A percentile compares a stretch with the other conserved stretches of the same genome.
Conservation (phyloP, 2,113 vertebrate species). For the Azemiops feae region DNA sequence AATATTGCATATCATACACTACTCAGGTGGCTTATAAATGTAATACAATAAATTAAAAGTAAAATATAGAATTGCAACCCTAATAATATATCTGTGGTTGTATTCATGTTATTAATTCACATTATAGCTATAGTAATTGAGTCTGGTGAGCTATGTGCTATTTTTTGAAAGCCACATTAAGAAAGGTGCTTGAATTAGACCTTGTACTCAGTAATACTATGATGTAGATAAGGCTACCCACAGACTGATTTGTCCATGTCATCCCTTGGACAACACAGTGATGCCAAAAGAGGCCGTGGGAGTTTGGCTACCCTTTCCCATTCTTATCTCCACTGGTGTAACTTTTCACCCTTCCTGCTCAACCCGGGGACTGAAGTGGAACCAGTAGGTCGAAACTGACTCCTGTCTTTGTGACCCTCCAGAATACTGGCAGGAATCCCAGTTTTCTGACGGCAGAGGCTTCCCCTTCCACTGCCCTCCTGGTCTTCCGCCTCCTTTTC, state of each 20-base stretch:
- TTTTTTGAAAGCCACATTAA: neutral
- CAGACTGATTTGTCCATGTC: neutral
- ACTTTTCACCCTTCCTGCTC: neutral
- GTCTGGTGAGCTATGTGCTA: neutral
- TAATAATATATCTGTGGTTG: neutral
- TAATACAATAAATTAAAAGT: neutral
- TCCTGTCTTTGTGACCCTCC: constrained; percentile 19
- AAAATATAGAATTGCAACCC: neutral
- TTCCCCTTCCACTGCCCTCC: neutral
- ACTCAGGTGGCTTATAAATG: neutral
- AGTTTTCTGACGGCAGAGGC: neutral
- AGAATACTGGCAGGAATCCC: neutral
- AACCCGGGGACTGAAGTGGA: neutral
- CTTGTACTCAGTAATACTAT: neutral
- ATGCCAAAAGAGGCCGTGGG: constrained; percentile 1
- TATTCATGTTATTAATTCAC: neutral
- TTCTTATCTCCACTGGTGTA: constrained; percentile 16
- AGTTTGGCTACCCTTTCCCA: neutral
- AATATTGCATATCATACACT: neutral
- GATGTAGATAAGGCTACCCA: neutral
- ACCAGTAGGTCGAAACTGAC: constrained; percentile 9
- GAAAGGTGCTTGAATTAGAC: neutral
- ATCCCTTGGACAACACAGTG: neutral
- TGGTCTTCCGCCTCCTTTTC: too few relatives aligned
- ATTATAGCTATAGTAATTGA: neutral